Percentiles rank a stretch among this genome's conserved stretches.
Evolutionary conservation across 2,113 vertebrate genomes (phyloP).

Genomic region (Lepisosteus oculatus): DNA sequence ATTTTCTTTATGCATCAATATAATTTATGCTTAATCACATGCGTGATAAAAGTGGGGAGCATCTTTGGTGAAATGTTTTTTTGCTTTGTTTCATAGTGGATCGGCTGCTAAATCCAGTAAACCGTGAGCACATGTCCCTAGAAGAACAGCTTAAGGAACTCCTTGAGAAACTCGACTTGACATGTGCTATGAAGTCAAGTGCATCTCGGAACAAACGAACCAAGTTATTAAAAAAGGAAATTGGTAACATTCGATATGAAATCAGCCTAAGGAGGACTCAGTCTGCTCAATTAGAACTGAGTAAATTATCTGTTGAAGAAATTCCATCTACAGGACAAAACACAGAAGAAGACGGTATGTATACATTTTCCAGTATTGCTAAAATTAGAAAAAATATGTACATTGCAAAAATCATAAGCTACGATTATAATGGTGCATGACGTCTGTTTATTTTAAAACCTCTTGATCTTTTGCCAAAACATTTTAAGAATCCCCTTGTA

Average conservation of each 20-base stretch:
- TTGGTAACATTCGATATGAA: conserved; percentile 78
- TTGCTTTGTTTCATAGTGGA: conserved; percentile 71
- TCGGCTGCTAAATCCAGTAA: conserved; percentile 80
- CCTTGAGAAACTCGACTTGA: conserved; percentile 90
- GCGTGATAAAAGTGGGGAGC: too few species aligned
- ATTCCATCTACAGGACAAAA: conserved; percentile 53
- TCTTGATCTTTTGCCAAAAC: too few species aligned
- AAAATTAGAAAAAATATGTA: neutral
- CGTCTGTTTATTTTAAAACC: too few species aligned
- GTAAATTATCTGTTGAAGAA: conserved; percentile 64
- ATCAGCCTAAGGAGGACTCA: conserved; percentile 75
- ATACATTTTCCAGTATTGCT: neutral
- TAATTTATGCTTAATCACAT: too few species aligned
- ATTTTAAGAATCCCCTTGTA: too few species aligned
- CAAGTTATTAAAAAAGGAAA: conserved; percentile 90
- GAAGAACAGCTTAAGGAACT: conserved; percentile 88
- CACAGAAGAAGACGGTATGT: conserved; percentile 71
- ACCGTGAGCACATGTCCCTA: conserved; percentile 74
- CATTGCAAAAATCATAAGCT: too few species aligned
- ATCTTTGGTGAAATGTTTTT: neutral
- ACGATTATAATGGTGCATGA: too few species aligned
- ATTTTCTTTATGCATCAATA: too few species aligned
- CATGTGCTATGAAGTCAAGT: conserved; percentile 91
- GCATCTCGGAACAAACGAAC: conserved; percentile 89
- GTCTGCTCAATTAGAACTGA: conserved; percentile 52